Conservation (phyloP, 2,888 invertebrate species). For the Parthenolecanium corni region DNA sequence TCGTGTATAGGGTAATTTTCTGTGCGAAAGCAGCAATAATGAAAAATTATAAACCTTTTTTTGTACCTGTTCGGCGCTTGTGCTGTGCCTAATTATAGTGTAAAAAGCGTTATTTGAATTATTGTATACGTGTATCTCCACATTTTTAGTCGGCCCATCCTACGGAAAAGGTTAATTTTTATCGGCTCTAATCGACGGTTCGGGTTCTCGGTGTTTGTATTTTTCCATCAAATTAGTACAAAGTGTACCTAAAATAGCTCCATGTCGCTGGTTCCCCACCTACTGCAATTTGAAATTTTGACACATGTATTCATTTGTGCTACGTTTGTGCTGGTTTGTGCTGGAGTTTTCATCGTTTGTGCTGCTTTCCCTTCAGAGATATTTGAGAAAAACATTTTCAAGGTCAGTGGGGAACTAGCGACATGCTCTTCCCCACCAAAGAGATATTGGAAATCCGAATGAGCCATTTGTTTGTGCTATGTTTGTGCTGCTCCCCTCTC, state of each 20-base stretch:
- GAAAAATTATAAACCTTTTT: constrained; percentile 23
- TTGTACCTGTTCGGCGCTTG: constrained; percentile 9
- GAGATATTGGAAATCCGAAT: too few relatives aligned
- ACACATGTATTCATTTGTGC: too few relatives aligned
- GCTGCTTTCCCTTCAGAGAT: too few relatives aligned
- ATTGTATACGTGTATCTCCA: constrained; percentile 12
- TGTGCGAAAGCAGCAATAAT: background rate
- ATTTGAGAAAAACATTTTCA: too few relatives aligned
- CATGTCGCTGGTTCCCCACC: too few relatives aligned
- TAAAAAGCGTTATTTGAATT: constrained; percentile 24
- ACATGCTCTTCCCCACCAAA: too few relatives aligned
- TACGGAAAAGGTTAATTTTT: background rate
- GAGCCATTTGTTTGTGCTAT: too few relatives aligned
- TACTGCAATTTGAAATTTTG: too few relatives aligned
- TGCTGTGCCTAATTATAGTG: constrained; percentile 22
- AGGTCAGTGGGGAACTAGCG: too few relatives aligned
- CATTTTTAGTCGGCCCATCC: background rate
- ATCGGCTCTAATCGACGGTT: constrained; percentile 21
- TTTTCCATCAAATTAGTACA: background rate
- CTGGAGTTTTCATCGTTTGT: too few relatives aligned
- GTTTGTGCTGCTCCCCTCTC: too few relatives aligned
- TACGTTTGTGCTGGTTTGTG: too few relatives aligned
- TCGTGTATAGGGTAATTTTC: constrained; percentile 11
- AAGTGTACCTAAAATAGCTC: background rate
- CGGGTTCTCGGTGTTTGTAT: background rate